Evolutionary conservation across 1,140 invertebrate species (phyloP), one percentile per base, ranked within the genome.

Genomic region (Pararge aegeria): DNA sequence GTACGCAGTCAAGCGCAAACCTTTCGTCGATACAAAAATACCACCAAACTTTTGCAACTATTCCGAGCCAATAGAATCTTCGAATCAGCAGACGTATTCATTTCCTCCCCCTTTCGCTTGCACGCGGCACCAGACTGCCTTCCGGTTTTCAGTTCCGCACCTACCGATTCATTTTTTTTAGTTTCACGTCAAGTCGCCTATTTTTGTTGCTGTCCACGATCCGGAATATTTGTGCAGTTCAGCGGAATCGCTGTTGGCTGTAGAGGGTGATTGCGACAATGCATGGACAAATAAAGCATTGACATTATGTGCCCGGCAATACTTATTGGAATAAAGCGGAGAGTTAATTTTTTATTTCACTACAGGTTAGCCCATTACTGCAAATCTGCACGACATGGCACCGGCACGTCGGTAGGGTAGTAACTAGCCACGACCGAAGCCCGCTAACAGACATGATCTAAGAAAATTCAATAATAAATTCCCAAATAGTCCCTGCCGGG

Each of bases 131-230:
- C 78, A 79, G 79, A 80, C 81, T 76, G 67, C 59, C 76, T 64
- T 81, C 78, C 81, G 78, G 71, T 81, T 65, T 70, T 55, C 63
- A 72, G 72, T 79, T 81, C 79, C 79, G 68, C 55, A 55, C 64
- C 48, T 68, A 68, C 66, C 75, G 73, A 75, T 73, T 64, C 72
- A 56, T 48, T 59, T 66, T 71, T 59, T 75, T 71, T 77, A 73
- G 65, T 73, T 66, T 61, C 50, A 70, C 68, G 71, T 70, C 55
- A 69, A 71, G 62, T 62, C 34, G 27, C 1, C 27, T 27, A 27
- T 40, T 52, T 56, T 52, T 29, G 29, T 50, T 29, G 13, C 19
- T 52, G 15, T 20, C 18, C 15, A 51, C 29, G 27, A 38, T 29
- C n/a, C 44, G 30, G 53, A 57, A 44, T 38, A 42, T 16, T 56